Percentiles rank a stretch among this genome's conserved stretches.
Evolutionary conservation across 2,888 invertebrate species (phyloP).

Genomic region (Incurvaria masculella): DNA sequence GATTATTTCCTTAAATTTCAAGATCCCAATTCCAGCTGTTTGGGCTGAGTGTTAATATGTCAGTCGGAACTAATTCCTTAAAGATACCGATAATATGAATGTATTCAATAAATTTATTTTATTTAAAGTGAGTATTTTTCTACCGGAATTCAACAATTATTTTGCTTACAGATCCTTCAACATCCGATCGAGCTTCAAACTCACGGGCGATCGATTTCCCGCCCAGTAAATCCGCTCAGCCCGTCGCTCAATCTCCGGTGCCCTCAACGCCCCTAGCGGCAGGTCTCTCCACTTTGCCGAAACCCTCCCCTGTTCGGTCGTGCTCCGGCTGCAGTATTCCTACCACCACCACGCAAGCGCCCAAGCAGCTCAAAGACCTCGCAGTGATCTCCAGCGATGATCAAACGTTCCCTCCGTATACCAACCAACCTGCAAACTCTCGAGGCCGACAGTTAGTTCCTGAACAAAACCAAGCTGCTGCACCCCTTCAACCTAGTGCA

Average conservation of each 20-base stretch:
- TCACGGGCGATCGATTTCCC: slow-evolving; percentile 13
- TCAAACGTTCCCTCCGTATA: slow-evolving; percentile 2
- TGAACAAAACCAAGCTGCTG: not conserved
- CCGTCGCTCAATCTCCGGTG: slow-evolving; percentile 16
- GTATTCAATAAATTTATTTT: no score
- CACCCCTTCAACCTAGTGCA: no score
- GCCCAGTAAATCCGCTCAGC: not conserved
- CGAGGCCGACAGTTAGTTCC: not conserved
- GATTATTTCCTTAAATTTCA: no score
- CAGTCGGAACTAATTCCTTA: no score
- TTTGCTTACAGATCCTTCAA: no score
- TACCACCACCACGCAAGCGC: slow-evolving; percentile 39
- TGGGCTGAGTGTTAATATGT: no score
- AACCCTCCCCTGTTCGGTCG: slow-evolving; percentile 40
- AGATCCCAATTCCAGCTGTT: no score
- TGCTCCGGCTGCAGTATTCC: slow-evolving; percentile 61
- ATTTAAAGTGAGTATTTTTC: no score
- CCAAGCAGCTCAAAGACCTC: slow-evolving; percentile 14
- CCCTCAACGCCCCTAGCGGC: slow-evolving; percentile 18
- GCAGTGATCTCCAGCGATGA: slow-evolving; percentile 15
- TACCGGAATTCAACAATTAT: no score
- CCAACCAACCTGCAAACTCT: not conserved
- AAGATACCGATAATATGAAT: no score
- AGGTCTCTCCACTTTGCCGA: slow-evolving; percentile 27
- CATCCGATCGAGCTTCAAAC: no score